Conservation (phyloP, 1,140 invertebrate genomes). For the Homarus americanus region DNA sequence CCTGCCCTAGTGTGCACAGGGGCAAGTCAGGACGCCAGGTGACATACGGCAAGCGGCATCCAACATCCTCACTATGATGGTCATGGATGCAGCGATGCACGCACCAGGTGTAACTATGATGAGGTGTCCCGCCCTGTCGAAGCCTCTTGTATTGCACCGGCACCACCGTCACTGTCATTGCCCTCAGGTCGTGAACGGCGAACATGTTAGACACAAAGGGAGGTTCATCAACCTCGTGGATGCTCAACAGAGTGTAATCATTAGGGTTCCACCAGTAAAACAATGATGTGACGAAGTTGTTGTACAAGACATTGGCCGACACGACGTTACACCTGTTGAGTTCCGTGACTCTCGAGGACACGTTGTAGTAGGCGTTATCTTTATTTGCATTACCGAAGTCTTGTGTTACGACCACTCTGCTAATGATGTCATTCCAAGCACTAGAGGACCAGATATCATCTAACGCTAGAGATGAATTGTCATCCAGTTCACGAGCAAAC, state of each 20-base stretch:
- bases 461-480: not conserved
- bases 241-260: not conserved
- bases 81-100: slow-evolving; percentile 43
- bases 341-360: not conserved
- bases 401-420: slow-evolving; percentile 32
- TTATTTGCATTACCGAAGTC: not conserved
- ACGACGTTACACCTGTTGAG: slow-evolving; percentile 31
- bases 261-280: slow-evolving; percentile 44
- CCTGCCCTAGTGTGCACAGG: slow-evolving; percentile 3
- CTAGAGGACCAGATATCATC: slow-evolving; percentile 24
- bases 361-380: not conserved
- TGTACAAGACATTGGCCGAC: slow-evolving; percentile 18
- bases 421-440: not conserved
- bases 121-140: not conserved
- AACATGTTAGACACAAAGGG: slow-evolving; percentile 4
- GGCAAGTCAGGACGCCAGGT: slow-evolving; percentile 44
- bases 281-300: slow-evolving; percentile 26
- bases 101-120: slow-evolving; percentile 28
- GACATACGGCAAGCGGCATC: slow-evolving; percentile 38
- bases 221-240: slow-evolving; percentile 33
- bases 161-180: slow-evolving; percentile 15
- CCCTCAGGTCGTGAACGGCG: not conserved
- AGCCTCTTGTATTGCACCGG: slow-evolving; percentile 36
- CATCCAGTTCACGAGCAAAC: not conserved
- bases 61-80: not conserved